A percentile compares a stretch with the other conserved stretches of the same genome.
Evolutionary conservation across 1,140 invertebrate genomes (phyloP).

Genomic region (Magallana angulata): DNA sequence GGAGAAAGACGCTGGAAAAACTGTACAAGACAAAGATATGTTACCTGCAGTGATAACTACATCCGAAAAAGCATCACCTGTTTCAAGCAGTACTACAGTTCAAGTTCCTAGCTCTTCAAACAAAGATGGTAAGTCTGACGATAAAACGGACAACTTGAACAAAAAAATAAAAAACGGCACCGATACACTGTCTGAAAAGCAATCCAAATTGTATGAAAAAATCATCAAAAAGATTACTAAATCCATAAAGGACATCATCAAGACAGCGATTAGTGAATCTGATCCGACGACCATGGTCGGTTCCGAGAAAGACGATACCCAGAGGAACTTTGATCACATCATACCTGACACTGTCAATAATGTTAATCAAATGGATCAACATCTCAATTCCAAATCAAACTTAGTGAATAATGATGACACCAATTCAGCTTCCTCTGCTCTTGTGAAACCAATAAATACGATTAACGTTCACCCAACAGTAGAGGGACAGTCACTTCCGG

Average conservation of each 20-base stretch:
- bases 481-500: background rate
- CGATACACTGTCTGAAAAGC: background rate
- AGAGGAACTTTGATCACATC: background rate
- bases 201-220: background rate
- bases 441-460: background rate
- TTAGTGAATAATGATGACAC: background rate
- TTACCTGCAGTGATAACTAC: no score
- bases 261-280: background rate
- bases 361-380: background rate
- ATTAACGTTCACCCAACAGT: background rate
- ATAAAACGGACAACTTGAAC: no score
- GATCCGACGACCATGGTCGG: background rate
- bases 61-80: no score
- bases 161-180: background rate
- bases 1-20: no score
- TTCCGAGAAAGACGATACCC: background rate
- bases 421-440: background rate
- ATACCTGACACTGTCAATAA: slow-evolving; percentile 27
- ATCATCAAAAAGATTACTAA: background rate
- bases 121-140: no score
- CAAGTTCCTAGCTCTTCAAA: no score
- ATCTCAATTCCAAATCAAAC: background rate
- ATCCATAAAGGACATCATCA: background rate
- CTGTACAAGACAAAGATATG: no score
- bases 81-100: no score